Conservation (phyloP, 2,888 invertebrate species). For the Hydraecia micacea region DNA sequence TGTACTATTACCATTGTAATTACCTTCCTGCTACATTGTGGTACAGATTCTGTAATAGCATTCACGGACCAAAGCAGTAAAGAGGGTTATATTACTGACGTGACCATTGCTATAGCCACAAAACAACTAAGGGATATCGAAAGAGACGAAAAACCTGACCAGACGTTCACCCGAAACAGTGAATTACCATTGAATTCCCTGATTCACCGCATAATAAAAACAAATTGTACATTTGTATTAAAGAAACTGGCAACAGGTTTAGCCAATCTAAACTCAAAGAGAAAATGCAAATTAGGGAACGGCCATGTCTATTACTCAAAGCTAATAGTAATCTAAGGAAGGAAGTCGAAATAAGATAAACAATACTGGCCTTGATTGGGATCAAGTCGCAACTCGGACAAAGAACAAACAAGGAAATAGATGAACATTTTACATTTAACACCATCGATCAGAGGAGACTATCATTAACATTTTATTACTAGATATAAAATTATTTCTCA, state of each 20-base stretch:
- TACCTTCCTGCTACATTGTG: conserved; percentile 64
- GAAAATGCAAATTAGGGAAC: conserved; percentile 58
- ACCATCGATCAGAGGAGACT: conserved; percentile 34
- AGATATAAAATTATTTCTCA: conserved; percentile 62
- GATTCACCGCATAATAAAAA: conserved; percentile 34
- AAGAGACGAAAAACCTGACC: neutral
- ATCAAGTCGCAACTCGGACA: conserved; percentile 57
- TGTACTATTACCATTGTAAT: conserved; percentile 61
- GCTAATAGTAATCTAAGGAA: conserved; percentile 64
- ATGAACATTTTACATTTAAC: conserved; percentile 50
- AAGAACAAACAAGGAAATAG: conserved; percentile 68
- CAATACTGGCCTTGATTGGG: conserved; percentile 68
- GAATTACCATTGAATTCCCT: conserved; percentile 7
- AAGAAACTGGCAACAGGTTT: conserved; percentile 44
- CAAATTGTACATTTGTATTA: conserved; percentile 29
- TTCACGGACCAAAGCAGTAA: neutral
- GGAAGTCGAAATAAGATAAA: conserved; percentile 69
- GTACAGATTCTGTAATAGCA: conserved; percentile 41
- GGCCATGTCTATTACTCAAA: conserved; percentile 54
- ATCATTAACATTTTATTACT: conserved; percentile 54
- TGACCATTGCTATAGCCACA: neutral
- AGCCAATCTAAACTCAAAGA: conserved; percentile 29
- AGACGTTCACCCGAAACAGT: neutral
- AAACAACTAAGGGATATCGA: neutral
- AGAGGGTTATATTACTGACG: neutral